Evolutionary conservation across 2,888 invertebrate genomes (phyloP).

Genomic region (Agrochola circellaris): DNA sequence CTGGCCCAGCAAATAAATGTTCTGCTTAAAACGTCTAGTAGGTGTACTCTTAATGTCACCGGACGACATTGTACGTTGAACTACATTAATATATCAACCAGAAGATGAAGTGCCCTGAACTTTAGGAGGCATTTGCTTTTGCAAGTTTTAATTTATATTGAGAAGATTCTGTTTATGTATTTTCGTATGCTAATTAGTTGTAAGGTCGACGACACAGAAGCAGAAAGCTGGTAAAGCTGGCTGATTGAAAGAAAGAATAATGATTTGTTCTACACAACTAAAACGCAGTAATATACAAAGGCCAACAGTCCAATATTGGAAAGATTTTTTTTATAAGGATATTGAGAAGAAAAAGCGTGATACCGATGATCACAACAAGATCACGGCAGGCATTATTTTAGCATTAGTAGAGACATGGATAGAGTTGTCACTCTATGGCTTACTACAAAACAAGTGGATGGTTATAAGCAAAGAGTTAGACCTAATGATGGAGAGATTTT

Average conservation of each 20-base stretch:
- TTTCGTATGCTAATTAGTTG: constrained; percentile 3
- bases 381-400: background rate
- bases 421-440: background rate
- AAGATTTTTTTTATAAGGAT: background rate
- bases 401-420: background rate
- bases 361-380: background rate
- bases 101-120: constrained; percentile 40
- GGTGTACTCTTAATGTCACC: constrained; percentile 42
- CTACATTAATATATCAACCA: constrained; percentile 22
- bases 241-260: background rate
- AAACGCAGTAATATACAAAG: background rate
- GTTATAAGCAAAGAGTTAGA: background rate
- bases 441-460: background rate
- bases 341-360: background rate
- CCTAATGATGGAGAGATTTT: background rate
- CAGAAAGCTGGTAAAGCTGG: background rate
- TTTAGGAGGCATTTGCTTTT: constrained; percentile 28
- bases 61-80: constrained; percentile 49
- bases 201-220: background rate
- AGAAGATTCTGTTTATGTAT: background rate
- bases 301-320: background rate
- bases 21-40: constrained; percentile 15
- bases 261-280: background rate
- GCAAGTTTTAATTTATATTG: constrained; percentile 20
- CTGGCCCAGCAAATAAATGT: background rate